Evolutionary conservation across 2,797 vertebrate genomes (phyloP).

Genomic region (Ctenochaetus hawaiiensis): DNA sequence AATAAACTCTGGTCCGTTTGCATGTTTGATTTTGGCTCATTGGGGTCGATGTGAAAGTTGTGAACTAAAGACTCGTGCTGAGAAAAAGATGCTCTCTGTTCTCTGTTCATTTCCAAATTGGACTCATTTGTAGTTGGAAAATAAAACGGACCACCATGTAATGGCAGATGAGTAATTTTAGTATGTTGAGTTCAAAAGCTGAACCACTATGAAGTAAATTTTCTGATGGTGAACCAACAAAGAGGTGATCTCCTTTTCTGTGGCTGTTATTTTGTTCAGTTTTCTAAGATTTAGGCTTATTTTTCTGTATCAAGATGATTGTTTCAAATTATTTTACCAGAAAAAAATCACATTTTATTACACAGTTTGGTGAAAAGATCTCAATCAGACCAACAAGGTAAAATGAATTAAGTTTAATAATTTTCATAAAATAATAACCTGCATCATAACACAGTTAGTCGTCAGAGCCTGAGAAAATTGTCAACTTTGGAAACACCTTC

Average conservation of each 20-base stretch:
- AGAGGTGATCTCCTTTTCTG: neutral
- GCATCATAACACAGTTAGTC: no score
- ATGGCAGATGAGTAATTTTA: neutral
- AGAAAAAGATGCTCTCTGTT: neutral
- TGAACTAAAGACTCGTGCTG: neutral
- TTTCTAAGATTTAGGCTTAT: no score
- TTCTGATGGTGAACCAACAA: no score
- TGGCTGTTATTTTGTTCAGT: neutral
- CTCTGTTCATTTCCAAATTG: no score
- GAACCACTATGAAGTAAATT: no score
- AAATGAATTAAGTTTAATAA: neutral
- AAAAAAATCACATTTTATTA: neutral
- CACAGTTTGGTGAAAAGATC: neutral
- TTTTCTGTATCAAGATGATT: no score
- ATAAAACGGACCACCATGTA: neutral
- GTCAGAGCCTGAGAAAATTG: no score
- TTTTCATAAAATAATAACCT: no score
- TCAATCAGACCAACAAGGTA: neutral
- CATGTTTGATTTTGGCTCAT: neutral
- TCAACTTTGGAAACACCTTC: no score
- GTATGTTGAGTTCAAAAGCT: no score
- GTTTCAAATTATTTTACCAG: no score
- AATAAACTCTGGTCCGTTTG: neutral
- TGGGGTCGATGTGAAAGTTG: neutral
- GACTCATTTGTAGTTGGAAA: no score